Evolutionary conservation across 2,797 vertebrate species (phyloP), one percentile per base, ranked within the genome.

Genomic region (Distichodus sexfasciatus): DNA sequence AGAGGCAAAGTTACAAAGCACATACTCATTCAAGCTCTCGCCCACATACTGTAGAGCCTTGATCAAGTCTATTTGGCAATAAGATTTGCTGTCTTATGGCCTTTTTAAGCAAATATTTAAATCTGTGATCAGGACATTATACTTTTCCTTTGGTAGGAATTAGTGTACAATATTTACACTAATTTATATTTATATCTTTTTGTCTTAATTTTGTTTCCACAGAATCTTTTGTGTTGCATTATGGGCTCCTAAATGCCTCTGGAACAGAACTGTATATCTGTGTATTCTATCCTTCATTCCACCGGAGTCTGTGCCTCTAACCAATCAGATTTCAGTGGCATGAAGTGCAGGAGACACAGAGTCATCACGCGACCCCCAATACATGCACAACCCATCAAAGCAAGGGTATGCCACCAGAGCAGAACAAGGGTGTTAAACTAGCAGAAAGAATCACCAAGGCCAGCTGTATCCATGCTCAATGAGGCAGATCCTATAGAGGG

Each of bases 261-360:
- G 26, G 19, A 44, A 15, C 9, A 19, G 48, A 65, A 61, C 24
- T 63, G 48, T 17, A 2, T 38, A n/a, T 91, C 93, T 91, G 92
- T 94, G 93, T 86, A 82, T 93, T 89, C 93, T 96, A 91, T 98
- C 97, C 97, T 99, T 99, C 97, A 99, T 99, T 97, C 97, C 96
- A 99, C 96, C 97, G 96, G 97, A 99, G 97, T 99, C 97, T 99
- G 97, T 99, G 86, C 92, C 79, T 65, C 63, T 91, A 88, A 82
- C 84, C 76, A 94, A 92, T 89, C 97, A 99, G 97, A 99, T 98
- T 99, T 98, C 96, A 97, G 95, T 97, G 96, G 96, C 87, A 92
- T 99, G 97, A 98, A 99, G 97, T 88, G 87, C 95, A 97, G 88
- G 92, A 97, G 90, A 85, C 94, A 93, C 94, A 93, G 95, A 88